Base-by-base conservation (phyloP, 2,888 invertebrate genomes). In the Argynnis bischoffii region DNA sequence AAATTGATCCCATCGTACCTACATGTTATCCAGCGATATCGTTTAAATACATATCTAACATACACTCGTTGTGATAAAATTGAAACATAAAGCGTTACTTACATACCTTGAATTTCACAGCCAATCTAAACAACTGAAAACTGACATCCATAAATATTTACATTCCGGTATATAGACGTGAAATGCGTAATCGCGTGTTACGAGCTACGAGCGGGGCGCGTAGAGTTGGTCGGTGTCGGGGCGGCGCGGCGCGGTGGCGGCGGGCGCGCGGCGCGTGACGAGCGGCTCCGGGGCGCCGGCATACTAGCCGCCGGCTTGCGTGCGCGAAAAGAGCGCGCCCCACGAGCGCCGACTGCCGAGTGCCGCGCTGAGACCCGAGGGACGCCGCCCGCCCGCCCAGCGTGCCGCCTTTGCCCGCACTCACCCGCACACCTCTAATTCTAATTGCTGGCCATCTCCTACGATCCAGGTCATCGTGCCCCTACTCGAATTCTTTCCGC, bases 141-240 rank as follows among this genome's bases (percentile, higher is more conserved):
- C 89, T 91, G 91, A 90, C 91, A 91, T 91, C 91, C 90, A 89
- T 92, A 92, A 91, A 91, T 92, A 91, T 92, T 92, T 92, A 92
- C 92, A 91, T 90, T 90, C 84, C 86, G 87, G 82, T 80, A 81
- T 85, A 86, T 81, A 82, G 86, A 85, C 82, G 88, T 82, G 83
- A 83, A 85, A 83, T 82, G 85, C 82, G 86, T 85, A 82, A 83
- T 83, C 83, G 84, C 82, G 84, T 86, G 85, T 82, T 86, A 82
- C 78, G 83, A 79, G 81, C 79, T 79, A 80, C 77, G 83, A 78
- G 81, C 78, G 77, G 79, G 76, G 79, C 78, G 78, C 76, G 77
- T 77, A 74, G 77, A 78, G 75, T 81, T 77, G 74, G 80, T 65
- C 65, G 69, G 54, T 66, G 72, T 73, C 75, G 77, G 73, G 73